Conservation (phyloP, 2,113 vertebrate genomes). For the Onychorhynchus coronatus region DNA sequence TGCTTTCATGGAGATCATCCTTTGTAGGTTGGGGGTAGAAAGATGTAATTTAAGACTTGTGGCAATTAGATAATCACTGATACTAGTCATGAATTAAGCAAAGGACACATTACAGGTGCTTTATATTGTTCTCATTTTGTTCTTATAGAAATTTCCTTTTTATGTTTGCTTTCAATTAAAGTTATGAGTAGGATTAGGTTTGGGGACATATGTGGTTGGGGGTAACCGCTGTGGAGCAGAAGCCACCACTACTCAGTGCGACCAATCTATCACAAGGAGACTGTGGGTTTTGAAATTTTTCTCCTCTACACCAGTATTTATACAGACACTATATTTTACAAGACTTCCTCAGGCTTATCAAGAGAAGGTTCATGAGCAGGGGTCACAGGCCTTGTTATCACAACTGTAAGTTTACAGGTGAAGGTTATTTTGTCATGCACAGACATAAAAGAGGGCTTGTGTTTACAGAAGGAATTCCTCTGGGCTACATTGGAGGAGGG, state of each 20-base stretch:
- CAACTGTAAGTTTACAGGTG: not conserved
- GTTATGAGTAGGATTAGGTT: not conserved
- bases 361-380: not conserved
- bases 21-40: not conserved
- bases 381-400: not conserved
- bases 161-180: not conserved
- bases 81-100: not conserved
- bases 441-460: not conserved
- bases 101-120: not conserved
- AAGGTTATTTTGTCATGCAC: not conserved
- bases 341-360: not conserved
- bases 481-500: not conserved
- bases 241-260: accelerated
- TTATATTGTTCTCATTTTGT: not conserved
- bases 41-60: not conserved
- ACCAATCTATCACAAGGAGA: not conserved
- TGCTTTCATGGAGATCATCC: not conserved
- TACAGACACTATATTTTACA: not conserved
- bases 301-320: not conserved
- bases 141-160: not conserved
- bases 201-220: not conserved
- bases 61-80: not conserved
- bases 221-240: not conserved
- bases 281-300: not conserved
- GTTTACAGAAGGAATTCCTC: not conserved